Evolutionary conservation across 2,797 vertebrate genomes (phyloP).

Genomic region (Masticophis lateralis): DNA sequence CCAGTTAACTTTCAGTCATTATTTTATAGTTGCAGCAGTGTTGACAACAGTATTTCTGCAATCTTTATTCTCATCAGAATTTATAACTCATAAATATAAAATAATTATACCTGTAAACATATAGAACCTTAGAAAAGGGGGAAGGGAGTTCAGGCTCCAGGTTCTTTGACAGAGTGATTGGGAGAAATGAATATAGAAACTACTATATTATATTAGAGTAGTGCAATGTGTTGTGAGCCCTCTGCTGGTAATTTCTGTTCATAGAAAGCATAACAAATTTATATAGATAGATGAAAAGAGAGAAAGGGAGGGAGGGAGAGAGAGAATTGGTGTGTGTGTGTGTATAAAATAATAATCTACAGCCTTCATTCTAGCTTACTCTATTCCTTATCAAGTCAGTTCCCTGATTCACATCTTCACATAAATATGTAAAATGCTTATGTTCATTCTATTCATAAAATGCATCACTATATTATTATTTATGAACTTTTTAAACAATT

Average conservation of each 20-base stretch:
- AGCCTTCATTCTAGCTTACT: background rate
- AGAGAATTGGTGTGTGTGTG: too few species aligned
- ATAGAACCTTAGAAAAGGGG: background rate
- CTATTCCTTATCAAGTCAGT: background rate
- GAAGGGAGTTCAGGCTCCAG: background rate
- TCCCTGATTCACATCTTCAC: background rate
- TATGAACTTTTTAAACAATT: background rate
- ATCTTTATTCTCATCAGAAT: background rate
- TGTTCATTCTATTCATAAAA: background rate
- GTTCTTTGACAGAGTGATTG: background rate
- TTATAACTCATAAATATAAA: background rate
- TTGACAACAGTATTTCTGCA: background rate
- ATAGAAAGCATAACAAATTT: background rate
- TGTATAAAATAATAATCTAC: background rate
- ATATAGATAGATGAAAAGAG: background rate
- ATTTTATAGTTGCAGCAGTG: background rate
- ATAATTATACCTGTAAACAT: background rate
- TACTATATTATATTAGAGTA: background rate
- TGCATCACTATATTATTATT: background rate
- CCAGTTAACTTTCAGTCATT: background rate
- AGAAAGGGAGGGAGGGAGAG: too few species aligned
- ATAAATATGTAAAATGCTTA: background rate
- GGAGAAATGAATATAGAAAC: background rate
- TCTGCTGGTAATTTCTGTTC: constrained; percentile 5
- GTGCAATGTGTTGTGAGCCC: constrained; percentile 4